Base-by-base conservation (phyloP, 1,140 invertebrate species). In the Charaxes varanes region DNA sequence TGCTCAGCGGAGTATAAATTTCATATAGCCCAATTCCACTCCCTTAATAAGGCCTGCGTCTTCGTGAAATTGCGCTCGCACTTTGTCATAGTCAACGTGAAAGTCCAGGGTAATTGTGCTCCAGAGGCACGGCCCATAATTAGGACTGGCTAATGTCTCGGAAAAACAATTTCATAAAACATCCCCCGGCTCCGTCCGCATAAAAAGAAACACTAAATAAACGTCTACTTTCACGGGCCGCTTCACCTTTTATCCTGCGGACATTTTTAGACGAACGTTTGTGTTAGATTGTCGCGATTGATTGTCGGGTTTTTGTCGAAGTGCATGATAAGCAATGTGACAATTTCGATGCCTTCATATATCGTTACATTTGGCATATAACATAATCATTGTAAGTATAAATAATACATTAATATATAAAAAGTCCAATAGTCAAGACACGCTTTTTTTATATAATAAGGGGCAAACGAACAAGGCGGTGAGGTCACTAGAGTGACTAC, bases 91-190 rank as follows among this genome's bases (percentile, higher is more conserved):
- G 71, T 73, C 71, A 71, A 65, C 57, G 53, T 65, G 63, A 64
- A 73, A 53, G 66, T 67, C 66, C 69, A 73, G 52, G 60, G 63
- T 67, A 80, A 80, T 76, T 70, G 69, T 62, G 44, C 59, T 53
- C 38, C 34, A 57, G 60, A 65, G 64, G 60, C 61, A 62, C 49
- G 49, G 41, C 38, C 60, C 62, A 72, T 79, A 81, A 81, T 81
- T 81, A 81, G 74, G 69, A 62, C 53, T 50, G 72, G 66, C 60
- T 77, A 81, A 81, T 77, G 74, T 79, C 43, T 59, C 69, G 70
- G 70, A 81, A 81, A 81, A 77, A 81, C 74, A 81, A 81, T 81
- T 81, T 81, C 72, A 81, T 81, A 81, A 79, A 81, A 79, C 68
- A 77, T 79, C 66, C 71, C 56, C 63, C 76, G 66, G 62, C 55